Evolutionary conservation across 2,113 vertebrate species (phyloP).

Genomic region (Cyphomyrus plagiostoma): DNA sequence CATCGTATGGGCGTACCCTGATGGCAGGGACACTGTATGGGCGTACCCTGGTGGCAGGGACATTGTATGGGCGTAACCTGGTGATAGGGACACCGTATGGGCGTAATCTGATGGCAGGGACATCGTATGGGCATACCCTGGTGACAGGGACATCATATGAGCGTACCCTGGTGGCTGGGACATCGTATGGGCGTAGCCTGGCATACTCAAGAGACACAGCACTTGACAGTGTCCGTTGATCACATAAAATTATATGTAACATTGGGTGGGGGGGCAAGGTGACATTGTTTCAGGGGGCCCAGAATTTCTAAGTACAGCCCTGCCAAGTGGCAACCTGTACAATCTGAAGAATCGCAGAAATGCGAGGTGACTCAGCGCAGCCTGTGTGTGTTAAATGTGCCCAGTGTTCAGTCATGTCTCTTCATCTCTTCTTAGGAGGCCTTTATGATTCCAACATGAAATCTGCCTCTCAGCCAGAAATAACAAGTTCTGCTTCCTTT

Average conservation of each 20-base stretch:
- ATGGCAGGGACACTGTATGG: no score
- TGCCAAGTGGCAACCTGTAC: neutral
- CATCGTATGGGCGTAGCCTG: neutral
- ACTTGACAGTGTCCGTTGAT: neutral
- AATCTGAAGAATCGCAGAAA: neutral
- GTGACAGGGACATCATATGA: neutral
- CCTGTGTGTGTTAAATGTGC: neutral
- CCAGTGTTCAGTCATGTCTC: neutral
- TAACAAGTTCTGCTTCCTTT: neutral
- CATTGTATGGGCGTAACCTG: no score
- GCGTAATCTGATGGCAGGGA: no score
- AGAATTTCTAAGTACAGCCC: neutral
- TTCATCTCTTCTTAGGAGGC: neutral
- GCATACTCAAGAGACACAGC: neutral
- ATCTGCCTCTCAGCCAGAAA: neutral
- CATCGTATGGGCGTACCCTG: no score
- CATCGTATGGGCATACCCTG: no score
- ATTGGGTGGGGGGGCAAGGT: neutral
- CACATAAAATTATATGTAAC: neutral
- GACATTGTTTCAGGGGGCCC: neutral
- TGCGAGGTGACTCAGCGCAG: neutral
- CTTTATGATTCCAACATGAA: neutral
- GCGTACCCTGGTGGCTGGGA: neutral
- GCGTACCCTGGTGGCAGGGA: no score
- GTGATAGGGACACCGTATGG: no score